These are phyloP conservation scores for Conus canariensis DNA, from an alignment of 2,888 invertebrate species.

Conservation along the genomic window DNA sequence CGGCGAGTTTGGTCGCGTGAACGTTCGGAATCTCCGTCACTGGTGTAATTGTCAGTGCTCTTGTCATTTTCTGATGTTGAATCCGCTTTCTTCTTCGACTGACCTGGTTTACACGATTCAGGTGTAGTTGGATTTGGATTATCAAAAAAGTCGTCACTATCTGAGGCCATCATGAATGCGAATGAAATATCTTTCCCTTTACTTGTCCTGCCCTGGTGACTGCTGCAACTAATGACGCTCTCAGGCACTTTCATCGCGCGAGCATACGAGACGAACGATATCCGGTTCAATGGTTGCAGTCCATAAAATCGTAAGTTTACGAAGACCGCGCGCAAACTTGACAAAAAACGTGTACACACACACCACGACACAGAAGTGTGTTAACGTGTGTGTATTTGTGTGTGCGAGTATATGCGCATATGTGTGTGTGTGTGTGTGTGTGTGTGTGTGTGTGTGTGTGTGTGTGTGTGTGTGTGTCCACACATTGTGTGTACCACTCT, in stretches of 20 bases:
- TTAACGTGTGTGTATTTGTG: no score
- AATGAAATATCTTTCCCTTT: neutral
- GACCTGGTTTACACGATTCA: neutral
- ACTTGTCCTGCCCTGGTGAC: constrained; percentile 43
- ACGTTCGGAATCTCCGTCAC: neutral
- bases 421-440: no score
- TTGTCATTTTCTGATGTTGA: constrained; percentile 3
- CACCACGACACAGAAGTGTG: no score
- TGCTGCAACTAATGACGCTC: constrained; percentile 65
- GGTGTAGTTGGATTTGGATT: neutral
- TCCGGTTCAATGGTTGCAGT: constrained; percentile 9
- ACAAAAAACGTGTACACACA: neutral
- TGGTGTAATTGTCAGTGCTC: constrained; percentile 17
- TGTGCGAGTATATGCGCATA: no score
- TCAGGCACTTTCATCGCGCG: constrained; percentile 48
- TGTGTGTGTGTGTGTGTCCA: no score
- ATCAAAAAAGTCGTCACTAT: constrained; percentile 43
- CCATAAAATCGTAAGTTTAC: neutral
- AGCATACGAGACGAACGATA: constrained; percentile 41
- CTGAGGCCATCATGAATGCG: constrained; percentile 43
- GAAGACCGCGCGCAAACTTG: neutral
- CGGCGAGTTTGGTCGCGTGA: constrained; percentile 6
- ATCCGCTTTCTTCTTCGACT: neutral
- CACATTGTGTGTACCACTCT: no score
- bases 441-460: no score